These are phyloP conservation scores for Nymphalis c-album DNA, from an alignment of 2,888 invertebrate genomes.

Conservation along the genomic window DNA sequence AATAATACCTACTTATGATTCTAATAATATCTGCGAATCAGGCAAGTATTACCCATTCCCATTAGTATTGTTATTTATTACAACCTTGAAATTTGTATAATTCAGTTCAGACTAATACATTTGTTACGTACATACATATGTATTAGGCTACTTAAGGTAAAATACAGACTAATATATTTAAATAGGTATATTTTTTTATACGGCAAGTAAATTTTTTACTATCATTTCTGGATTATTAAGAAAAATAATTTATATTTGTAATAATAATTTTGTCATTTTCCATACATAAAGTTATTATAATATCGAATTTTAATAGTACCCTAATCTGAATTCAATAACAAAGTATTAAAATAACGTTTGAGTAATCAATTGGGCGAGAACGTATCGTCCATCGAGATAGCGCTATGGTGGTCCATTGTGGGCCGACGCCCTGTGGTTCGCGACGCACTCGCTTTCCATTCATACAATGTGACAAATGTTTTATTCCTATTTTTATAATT, in stretches of 20 bases:
- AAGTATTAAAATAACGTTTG: constrained; percentile 77
- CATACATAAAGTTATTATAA: background rate
- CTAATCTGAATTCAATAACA: constrained; percentile 43
- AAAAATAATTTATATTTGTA: background rate
- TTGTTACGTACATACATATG: no score
- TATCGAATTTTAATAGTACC: constrained; percentile 35
- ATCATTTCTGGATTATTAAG: no score
- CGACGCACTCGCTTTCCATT: constrained; percentile 54
- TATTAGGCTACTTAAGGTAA: no score
- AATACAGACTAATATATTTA: no score
- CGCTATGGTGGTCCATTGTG: constrained; percentile 79
- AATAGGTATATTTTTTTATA: no score
- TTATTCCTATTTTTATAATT: constrained; percentile 75
- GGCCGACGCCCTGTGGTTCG: constrained; percentile 58
- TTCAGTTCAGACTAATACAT: no score
- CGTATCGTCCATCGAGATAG: constrained; percentile 78
- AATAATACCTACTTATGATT: background rate
- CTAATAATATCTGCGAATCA: background rate
- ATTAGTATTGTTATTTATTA: no score
- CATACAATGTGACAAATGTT: constrained; percentile 66
- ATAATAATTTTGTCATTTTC: background rate
- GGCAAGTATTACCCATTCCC: no score
- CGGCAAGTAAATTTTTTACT: no score
- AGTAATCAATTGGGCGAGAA: constrained; percentile 80
- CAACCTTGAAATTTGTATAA: no score